phyloP scores from a whole-genome alignment of 2,113 vertebrate genomes.

The Sinocyclocheilus maitianheensis region DNA sequence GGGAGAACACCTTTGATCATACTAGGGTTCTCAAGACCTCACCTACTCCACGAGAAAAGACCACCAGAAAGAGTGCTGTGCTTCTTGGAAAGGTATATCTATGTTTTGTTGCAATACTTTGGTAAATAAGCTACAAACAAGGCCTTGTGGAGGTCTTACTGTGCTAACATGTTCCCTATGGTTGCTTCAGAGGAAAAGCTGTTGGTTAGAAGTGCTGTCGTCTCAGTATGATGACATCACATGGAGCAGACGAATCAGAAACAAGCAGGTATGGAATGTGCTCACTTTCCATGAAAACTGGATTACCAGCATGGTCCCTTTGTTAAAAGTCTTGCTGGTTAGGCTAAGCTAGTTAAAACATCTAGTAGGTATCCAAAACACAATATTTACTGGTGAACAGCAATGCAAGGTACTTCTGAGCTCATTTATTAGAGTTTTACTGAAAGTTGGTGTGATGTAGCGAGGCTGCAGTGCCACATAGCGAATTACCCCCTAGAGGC shows the following conservation, averaged over 20 bases:
- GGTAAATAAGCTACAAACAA: not conserved
- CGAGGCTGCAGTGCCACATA: conserved; percentile 1
- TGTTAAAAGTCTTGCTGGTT: not conserved
- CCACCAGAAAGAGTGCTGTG: conserved; percentile 72
- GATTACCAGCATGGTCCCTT: not conserved
- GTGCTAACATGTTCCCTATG: conserved; percentile 1
- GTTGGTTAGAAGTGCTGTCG: conserved; percentile 71
- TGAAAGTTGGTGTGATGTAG: not conserved
- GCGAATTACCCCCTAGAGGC: conserved; percentile 31
- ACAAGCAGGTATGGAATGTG: conserved; percentile 64
- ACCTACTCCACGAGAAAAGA: conserved; percentile 70
- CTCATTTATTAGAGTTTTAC: not conserved
- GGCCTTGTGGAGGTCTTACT: not conserved
- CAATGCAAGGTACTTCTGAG: not conserved
- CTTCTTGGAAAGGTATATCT: conserved; percentile 45
- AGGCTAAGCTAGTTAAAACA: not conserved
- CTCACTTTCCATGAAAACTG: not conserved
- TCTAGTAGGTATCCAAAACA: too few species aligned
- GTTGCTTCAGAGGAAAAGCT: conserved; percentile 74
- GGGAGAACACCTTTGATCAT: conserved; percentile 61
- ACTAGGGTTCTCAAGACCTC: conserved; percentile 65
- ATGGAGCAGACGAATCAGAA: conserved; percentile 76
- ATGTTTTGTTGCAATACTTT: not conserved
- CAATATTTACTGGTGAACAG: too few species aligned
- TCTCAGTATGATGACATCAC: conserved; percentile 75